Percentiles rank a stretch among this genome's conserved stretches.
phyloP scores from a whole-genome alignment of 2,113 vertebrate genomes.

The Aptenodytes patagonicus region DNA sequence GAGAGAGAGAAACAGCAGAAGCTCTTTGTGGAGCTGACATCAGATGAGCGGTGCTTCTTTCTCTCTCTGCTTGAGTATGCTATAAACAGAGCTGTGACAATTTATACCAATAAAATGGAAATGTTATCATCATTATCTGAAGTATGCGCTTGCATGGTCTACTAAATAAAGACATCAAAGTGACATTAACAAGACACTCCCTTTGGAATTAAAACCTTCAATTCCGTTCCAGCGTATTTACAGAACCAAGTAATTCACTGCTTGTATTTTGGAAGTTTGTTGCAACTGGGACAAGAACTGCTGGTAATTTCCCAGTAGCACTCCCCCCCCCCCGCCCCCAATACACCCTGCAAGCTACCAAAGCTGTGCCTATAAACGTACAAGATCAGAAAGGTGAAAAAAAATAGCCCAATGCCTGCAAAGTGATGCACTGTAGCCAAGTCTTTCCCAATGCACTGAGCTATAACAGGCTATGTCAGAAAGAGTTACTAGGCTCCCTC shows the following conservation, averaged over 20 bases:
- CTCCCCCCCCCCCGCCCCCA: fast-evolving
- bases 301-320: not conserved
- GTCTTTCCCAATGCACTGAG: not conserved
- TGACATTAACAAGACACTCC: not conserved
- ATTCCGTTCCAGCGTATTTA: fast-evolving
- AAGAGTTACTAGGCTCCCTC: not conserved
- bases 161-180: not conserved
- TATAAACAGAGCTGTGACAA: not conserved
- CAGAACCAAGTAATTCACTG: not conserved
- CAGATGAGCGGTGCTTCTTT: not conserved
- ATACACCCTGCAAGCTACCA: not conserved
- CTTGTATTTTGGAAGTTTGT: not conserved
- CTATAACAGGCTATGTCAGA: not conserved
- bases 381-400: not conserved
- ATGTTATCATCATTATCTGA: not conserved
- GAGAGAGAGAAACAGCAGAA: not conserved
- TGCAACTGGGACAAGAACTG: not conserved
- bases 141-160: not conserved
- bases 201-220: not conserved
- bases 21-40: not conserved
- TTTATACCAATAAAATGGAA: not conserved
- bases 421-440: not conserved
- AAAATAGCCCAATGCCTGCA: not conserved
- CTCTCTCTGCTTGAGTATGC: not conserved
- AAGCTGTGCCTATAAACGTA: not conserved